Evolutionary conservation across 2,113 vertebrate species (phyloP), one percentile per base, ranked within the genome.

Genomic region (Mirounga angustirostris): DNA sequence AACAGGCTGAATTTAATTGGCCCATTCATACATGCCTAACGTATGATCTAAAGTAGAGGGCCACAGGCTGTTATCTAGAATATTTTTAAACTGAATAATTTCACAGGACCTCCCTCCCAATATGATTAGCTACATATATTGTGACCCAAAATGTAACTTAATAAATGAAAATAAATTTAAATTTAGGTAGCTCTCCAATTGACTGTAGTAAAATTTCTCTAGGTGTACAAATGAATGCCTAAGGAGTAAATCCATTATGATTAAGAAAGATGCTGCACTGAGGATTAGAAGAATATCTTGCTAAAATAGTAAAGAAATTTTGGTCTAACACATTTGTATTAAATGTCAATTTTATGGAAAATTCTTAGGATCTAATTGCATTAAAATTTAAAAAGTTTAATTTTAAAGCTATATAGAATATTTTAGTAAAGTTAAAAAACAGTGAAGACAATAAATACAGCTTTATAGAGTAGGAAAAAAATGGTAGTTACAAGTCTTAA

Each of bases 1-100:
- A 96, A 93, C 69, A 97, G 91, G 13, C 81, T 96, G 67, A 98
- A 97, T 98, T 98, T 98, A 98, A 98, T 90, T 76, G 56, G 94
- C 95, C 92, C 94, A 96, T 98, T 98, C 98, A 98, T 91, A 98
- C 33, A 93, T 94, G 97, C 97, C 97, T 97, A 94, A 85, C 95
- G 97, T 98, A 91, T 81, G 86, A 97, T 98, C 95, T 90, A 85
- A 96, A 97, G 96, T 96, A 98, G 96, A 90, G 97, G 61, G 95
- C 98, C 83, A 97, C n/a, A 97, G 96, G 97, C 95, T 98, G 84
- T 85, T 98, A 97, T 74, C 88, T 92, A 36, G 96, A 96, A 93
- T 94, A 94, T 83, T 98, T 98, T 95, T 69, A 97, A 97, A 91
- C 86, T 36, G 40, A 97, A 98, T 98, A 74, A 81, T 65, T 96